Percentiles rank a stretch among this genome's conserved stretches.
Evolutionary conservation across 1,140 invertebrate species (phyloP).

Genomic region (Nylanderia fulva): DNA sequence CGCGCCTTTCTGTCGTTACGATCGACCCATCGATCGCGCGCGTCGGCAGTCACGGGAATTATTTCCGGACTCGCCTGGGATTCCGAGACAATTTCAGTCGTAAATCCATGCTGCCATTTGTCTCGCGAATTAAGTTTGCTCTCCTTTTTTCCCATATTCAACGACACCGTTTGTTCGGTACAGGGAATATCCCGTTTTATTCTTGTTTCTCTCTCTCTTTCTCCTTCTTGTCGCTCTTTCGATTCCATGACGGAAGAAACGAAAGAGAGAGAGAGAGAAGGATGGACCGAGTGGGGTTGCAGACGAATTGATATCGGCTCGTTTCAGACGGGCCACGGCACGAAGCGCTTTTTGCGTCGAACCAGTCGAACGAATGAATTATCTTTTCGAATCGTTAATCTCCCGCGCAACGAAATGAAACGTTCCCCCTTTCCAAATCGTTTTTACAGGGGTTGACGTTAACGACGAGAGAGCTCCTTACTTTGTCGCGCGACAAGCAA

Average conservation of each 20-base stretch:
- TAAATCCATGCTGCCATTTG: conserved; percentile 66
- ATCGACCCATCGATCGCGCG: conserved; percentile 42
- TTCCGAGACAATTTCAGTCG: conserved; percentile 59
- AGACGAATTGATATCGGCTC: conserved; percentile 61
- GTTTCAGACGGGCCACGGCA: conserved; percentile 19
- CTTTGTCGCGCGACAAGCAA: conserved; percentile 1
- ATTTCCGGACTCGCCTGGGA: conserved; percentile 42
- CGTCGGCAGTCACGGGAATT: conserved; percentile 14
- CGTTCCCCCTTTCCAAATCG: not conserved
- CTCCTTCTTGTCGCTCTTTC: not conserved
- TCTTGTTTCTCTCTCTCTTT: not conserved
- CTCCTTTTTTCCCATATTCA: conserved; percentile 59
- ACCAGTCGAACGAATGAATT: conserved; percentile 65
- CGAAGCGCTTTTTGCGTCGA: conserved; percentile 35
- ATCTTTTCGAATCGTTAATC: conserved; percentile 75
- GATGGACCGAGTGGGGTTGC: not conserved
- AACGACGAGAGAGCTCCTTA: conserved; percentile 46
- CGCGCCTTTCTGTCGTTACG: not conserved
- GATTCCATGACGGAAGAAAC: conserved; percentile 3
- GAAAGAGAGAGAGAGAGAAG: not conserved
- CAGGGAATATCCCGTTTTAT: not conserved
- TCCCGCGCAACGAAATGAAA: conserved; percentile 62
- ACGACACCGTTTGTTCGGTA: conserved; percentile 43
- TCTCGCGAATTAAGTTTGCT: conserved; percentile 72
- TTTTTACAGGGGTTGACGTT: conserved; percentile 41